Conservation (phyloP, 1,140 invertebrate species). For the Drosophila quadrilineata region DNA sequence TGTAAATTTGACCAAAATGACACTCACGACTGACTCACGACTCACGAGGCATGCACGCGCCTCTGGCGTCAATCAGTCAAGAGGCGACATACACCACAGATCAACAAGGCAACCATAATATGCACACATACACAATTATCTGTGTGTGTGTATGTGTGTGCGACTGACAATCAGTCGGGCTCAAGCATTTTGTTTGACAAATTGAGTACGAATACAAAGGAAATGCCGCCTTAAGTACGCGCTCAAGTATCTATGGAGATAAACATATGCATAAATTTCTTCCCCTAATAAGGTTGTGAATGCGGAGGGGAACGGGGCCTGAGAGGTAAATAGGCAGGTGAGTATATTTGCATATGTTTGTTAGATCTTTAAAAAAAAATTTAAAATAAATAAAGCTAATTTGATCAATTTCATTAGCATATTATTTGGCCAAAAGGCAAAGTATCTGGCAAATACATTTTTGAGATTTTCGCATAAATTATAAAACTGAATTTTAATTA, state of each 20-base stretch:
- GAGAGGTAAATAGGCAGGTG: too few relatives aligned
- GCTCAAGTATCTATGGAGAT: conserved; percentile 29
- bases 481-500: conserved; percentile 3
- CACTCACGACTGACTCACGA: too few relatives aligned
- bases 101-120: conserved; percentile 25
- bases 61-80: conserved; percentile 60
- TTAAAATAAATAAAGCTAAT: conserved; percentile 1
- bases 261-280: conserved; percentile 44
- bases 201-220: conserved; percentile 43
- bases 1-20: conserved; percentile 48
- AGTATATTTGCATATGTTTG: conserved; percentile 45
- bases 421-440: conserved; percentile 17
- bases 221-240: conserved; percentile 39
- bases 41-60: too few relatives aligned
- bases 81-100: conserved; percentile 42
- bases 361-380: not conserved
- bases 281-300: not conserved
- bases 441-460: not conserved
- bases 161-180: conserved; percentile 4
- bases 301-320: not conserved
- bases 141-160: too few relatives aligned
- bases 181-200: conserved; percentile 37
- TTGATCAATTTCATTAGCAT: conserved; percentile 36
- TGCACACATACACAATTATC: too few relatives aligned
- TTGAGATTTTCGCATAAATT: conserved; percentile 36